Evolutionary conservation across 2,113 vertebrate species (phyloP).

Genomic region (Grallaria varia): DNA sequence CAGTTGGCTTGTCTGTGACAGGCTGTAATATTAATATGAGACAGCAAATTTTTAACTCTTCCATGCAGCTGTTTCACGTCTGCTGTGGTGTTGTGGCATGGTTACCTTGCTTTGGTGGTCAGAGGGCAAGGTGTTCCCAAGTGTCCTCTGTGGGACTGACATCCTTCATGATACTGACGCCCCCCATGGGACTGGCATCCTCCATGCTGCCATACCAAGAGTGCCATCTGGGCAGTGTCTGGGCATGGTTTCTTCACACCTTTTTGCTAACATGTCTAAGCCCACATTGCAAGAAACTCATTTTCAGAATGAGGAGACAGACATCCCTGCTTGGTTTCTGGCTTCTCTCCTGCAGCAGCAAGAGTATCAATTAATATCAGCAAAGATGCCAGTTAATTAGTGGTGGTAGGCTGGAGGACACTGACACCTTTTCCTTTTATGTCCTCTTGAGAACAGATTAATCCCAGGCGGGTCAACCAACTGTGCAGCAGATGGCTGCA

Average conservation of each 20-base stretch:
- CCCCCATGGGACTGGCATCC: background rate
- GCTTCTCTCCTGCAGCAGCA: background rate
- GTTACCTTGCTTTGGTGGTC: background rate
- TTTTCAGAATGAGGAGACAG: background rate
- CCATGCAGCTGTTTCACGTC: background rate
- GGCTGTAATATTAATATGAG: background rate
- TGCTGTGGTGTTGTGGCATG: background rate
- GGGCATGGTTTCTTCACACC: background rate
- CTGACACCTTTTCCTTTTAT: background rate
- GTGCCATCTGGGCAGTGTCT: background rate
- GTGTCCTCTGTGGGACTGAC: rapidly evolving
- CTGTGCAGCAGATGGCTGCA: background rate
- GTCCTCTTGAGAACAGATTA: background rate
- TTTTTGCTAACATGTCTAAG: background rate
- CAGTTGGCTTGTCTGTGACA: background rate
- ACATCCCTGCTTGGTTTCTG: background rate
- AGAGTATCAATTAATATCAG: background rate
- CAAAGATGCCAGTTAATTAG: background rate
- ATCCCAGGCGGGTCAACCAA: background rate
- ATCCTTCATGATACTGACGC: background rate
- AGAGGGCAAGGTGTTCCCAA: background rate
- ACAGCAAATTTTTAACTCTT: background rate
- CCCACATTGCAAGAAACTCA: background rate
- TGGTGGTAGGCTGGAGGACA: background rate
- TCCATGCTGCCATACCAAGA: background rate